phyloP scores from a whole-genome alignment of 53 echinoderm and acorn worm species.

The Holothuria scabra region DNA sequence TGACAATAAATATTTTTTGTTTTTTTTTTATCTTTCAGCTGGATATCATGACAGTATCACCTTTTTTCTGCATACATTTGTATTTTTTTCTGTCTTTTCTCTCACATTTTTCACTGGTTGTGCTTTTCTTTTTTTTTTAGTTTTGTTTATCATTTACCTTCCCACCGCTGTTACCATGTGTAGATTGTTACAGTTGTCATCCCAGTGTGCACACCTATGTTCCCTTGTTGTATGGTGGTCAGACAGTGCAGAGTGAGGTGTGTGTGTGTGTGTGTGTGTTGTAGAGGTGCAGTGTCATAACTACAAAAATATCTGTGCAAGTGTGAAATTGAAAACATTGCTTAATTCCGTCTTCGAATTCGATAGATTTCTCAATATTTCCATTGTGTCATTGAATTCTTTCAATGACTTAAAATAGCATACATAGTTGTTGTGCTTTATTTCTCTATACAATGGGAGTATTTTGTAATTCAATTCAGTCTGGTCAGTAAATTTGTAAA shows the following conservation, averaged over 20 bases:
- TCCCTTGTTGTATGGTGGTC: conserved; percentile 25
- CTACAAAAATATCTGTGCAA: too few relatives aligned
- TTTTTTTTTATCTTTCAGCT: conserved; percentile 54
- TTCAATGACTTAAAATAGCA: too few relatives aligned
- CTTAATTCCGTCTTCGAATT: neutral
- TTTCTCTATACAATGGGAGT: too few relatives aligned
- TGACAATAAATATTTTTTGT: conserved; percentile 37
- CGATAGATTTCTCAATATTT: too few relatives aligned
- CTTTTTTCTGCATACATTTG: conserved; percentile 44
- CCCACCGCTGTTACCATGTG: conserved; percentile 17
- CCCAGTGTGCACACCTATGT: neutral
- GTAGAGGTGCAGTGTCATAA: conserved; percentile 3
- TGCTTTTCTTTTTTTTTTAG: conserved; percentile 6
- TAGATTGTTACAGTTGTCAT: neutral
- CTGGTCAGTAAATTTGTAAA: too few relatives aligned
- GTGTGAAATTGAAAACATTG: neutral
- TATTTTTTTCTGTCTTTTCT: conserved; percentile 14
- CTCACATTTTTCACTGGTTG: conserved; percentile 17
- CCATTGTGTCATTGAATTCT: too few relatives aligned
- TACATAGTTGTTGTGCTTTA: too few relatives aligned
- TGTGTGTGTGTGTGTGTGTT: conserved; percentile 40
- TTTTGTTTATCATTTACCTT: conserved; percentile 24
- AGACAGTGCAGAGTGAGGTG: conserved; percentile 18
- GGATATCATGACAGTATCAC: conserved; percentile 42
- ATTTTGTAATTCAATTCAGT: too few relatives aligned